phyloP scores from a whole-genome alignment of 2,888 invertebrate species.

The Chydorus sphaericus region DNA sequence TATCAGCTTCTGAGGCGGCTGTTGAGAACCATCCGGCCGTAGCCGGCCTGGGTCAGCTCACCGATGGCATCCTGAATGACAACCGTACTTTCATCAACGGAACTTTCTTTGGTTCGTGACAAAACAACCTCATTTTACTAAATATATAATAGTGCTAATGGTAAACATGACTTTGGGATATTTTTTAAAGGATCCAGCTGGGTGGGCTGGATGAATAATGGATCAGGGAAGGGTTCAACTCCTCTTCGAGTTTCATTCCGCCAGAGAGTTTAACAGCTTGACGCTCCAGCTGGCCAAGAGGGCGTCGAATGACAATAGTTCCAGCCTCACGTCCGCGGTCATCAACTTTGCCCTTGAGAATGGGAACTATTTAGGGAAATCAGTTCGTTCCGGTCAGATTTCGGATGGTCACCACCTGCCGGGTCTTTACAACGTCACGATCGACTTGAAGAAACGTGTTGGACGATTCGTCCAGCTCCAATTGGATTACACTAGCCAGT shows the following conservation, averaged over 20 bases:
- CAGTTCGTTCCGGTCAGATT: not conserved
- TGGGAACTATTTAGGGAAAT: not conserved
- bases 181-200: constrained; percentile 30
- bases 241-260: constrained; percentile 34
- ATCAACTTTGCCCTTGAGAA: not conserved
- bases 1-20: too few relatives aligned
- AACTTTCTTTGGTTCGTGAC: constrained; percentile 11
- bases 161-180: not conserved
- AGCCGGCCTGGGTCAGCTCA: constrained; percentile 66
- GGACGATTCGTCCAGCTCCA: constrained; percentile 30
- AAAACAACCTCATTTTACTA: too few relatives aligned
- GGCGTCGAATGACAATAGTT: not conserved
- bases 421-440: constrained; percentile 33
- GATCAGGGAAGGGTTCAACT: constrained; percentile 28
- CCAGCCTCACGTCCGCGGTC: not conserved
- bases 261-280: constrained; percentile 33
- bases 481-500: constrained; percentile 27
- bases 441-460: constrained; percentile 30
- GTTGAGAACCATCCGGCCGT: constrained; percentile 35
- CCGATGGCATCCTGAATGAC: constrained; percentile 40
- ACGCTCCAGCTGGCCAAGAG: constrained; percentile 23
- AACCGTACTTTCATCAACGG: constrained; percentile 10
- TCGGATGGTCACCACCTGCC: constrained; percentile 34
- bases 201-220: constrained; percentile 35
- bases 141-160: too few relatives aligned